Conservation (phyloP, 2,113 vertebrate genomes). For the Trematocara marginatum region DNA sequence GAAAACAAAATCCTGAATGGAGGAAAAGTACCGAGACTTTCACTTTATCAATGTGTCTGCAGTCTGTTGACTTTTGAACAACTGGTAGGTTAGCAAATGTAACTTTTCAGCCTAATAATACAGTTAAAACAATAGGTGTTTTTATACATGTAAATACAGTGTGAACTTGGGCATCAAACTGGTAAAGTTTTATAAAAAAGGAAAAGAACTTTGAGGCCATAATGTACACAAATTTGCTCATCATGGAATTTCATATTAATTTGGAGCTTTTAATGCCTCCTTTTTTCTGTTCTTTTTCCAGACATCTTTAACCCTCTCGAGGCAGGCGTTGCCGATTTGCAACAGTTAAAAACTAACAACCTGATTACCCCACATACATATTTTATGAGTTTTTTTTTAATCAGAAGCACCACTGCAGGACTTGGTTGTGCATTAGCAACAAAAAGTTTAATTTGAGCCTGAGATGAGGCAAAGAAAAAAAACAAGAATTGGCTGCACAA, state of each 20-base stretch:
- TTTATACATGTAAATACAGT: neutral
- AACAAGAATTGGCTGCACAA: neutral
- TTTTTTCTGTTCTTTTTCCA: neutral
- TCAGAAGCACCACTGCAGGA: no score
- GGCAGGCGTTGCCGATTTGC: no score
- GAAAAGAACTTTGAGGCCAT: neutral
- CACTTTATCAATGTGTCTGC: neutral
- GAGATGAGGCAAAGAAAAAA: neutral
- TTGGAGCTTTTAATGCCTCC: neutral
- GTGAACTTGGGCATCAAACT: neutral
- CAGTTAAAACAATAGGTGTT: neutral
- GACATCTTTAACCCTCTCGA: neutral
- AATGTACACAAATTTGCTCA: neutral
- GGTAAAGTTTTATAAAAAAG: neutral
- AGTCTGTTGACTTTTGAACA: neutral
- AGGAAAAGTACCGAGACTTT: rapidly evolving
- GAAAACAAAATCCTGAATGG: neutral
- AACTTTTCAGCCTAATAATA: neutral
- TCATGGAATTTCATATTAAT: neutral
- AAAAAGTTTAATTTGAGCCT: no score
- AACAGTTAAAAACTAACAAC: no score
- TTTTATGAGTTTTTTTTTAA: no score
- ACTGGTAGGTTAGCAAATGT: neutral
- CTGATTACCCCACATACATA: no score
- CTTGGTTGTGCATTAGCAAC: no score